phyloP scores from a whole-genome alignment of 2,888 invertebrate genomes.

The Cyaniris semiargus region DNA sequence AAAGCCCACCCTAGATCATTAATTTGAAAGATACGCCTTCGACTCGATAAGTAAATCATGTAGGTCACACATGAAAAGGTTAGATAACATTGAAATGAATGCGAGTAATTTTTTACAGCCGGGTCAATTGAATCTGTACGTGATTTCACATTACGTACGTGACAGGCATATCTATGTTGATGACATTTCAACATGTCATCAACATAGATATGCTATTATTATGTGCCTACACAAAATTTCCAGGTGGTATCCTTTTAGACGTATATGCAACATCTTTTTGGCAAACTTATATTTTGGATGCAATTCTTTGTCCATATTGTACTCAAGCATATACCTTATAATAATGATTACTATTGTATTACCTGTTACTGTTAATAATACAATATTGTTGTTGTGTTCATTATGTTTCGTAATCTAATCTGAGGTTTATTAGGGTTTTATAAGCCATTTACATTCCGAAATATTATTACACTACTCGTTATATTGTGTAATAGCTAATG shows the following conservation, averaged over 20 bases:
- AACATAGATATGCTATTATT: too few species aligned
- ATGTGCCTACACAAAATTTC: too few species aligned
- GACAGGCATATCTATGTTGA: not conserved
- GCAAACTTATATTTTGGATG: too few species aligned
- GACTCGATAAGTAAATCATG: not conserved
- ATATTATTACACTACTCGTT: not conserved
- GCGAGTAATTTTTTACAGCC: conserved; percentile 21
- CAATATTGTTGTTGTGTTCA: not conserved
- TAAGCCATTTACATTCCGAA: not conserved
- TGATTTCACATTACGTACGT: conserved; percentile 23
- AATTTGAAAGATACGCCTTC: not conserved
- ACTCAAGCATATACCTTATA: not conserved
- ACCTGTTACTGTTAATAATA: not conserved
- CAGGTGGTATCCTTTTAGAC: too few species aligned
- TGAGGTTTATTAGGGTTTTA: not conserved
- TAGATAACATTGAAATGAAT: conserved; percentile 17
- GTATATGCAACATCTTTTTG: too few species aligned
- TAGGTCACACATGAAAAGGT: conserved; percentile 6
- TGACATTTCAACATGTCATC: too few species aligned
- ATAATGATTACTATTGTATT: not conserved
- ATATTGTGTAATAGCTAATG: not conserved
- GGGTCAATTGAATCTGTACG: conserved; percentile 30
- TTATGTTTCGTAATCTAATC: not conserved
- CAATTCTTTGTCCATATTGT: too few species aligned
- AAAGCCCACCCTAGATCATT: not conserved